Percentiles rank a stretch among this genome's conserved stretches.
Conservation (phyloP, 2,113 vertebrate species). For the Cynoglossus semilaevis region DNA sequence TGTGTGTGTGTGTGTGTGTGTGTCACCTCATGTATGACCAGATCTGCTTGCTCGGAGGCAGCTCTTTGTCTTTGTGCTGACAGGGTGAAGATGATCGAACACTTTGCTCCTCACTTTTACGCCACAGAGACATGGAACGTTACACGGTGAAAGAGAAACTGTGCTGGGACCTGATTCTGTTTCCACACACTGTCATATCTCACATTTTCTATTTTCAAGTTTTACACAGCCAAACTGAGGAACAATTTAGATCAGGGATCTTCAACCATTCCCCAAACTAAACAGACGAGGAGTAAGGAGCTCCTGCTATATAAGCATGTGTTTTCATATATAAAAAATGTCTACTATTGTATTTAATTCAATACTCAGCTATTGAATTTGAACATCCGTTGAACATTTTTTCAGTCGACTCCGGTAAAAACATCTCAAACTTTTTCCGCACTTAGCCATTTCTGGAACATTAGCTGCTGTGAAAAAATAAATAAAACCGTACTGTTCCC, state of each 20-base stretch:
- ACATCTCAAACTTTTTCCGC: no score
- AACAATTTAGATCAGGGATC: neutral
- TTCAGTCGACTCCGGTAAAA: no score
- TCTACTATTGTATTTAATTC: no score
- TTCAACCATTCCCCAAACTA: no score
- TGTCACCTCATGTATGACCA: constrained; percentile 61
- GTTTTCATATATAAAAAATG: no score
- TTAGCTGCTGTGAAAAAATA: no score
- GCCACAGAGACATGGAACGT: constrained; percentile 49
- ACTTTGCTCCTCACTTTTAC: constrained; percentile 40
- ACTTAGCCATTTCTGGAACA: no score
- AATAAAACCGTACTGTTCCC: no score
- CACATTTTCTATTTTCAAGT: constrained; percentile 2
- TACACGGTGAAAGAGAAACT: constrained; percentile 7
- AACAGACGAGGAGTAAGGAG: no score
- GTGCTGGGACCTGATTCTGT: constrained; percentile 12
- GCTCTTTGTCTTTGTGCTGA: constrained; percentile 72
- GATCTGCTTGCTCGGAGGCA: constrained; percentile 64
- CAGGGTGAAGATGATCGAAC: constrained; percentile 70
- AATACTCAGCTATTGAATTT: no score
- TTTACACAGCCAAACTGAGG: neutral
- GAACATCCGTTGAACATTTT: no score
- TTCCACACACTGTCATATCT: constrained; percentile 10
- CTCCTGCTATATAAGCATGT: no score
- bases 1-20: constrained; percentile 31